Base-by-base conservation (phyloP, 2,888 invertebrate species). In the Torymus aiolomorphi region DNA sequence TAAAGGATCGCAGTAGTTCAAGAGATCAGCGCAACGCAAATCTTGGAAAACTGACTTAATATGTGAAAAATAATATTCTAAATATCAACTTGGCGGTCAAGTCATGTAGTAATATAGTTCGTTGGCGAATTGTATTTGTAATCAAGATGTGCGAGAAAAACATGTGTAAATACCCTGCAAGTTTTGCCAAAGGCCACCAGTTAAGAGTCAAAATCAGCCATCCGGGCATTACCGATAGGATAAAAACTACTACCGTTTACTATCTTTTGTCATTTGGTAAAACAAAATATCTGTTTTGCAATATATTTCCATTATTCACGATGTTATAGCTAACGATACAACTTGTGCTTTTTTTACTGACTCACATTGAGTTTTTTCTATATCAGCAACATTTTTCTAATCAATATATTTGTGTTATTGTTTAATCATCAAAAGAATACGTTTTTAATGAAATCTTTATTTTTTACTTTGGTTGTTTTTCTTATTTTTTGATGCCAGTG, bases 281-380 rank as follows among this genome's bases (percentile, higher is more conserved):
- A 49, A 20, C 16, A 67, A 59, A 51, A 24, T 69, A 80, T 77
- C 65, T 77, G 73, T 62, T 80, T 73, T 72, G 67, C 61, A 72
- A 72, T 80, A 42, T 42, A 54, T 72, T 42, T 74, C 54, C 62
- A 49, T 42, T 31, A 51, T 70, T 69, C 54, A 61, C 66, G 56
- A 42, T 65, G 65, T 69, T 54, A 56, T 13, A 31, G 62, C 63
- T 59, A 57, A 69, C 74, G 49, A 65, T 74, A 70, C 73, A 31
- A 49, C 18, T 31, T 71, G 54, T 31, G 51, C 57, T 81, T 51
- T 76, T 76, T 80, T 62, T 75, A 51, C 76, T 83, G 84, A 84
- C 87, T 87, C 87, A 87, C 84, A 86, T 87, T 87, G 86, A 87
- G 86, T 85, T 81, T 73, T 69, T 61, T 51, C 57, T 42, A 49